Conservation (phyloP, 2,888 invertebrate species). For the Polyommatus icarus region DNA sequence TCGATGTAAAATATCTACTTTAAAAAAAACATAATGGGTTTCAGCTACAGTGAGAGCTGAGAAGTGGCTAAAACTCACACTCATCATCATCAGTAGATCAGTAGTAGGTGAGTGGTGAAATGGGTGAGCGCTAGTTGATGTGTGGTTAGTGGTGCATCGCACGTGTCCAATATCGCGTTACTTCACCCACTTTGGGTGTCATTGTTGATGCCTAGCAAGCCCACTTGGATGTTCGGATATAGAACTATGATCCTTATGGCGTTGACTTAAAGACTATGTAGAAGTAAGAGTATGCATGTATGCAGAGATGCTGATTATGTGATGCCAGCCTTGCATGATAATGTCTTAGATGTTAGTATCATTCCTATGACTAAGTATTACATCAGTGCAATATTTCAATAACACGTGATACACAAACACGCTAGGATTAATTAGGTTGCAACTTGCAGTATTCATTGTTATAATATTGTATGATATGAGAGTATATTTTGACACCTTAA, state of each 20-base stretch:
- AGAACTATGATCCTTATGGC: neutral
- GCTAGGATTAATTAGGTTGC: neutral
- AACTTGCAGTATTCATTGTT: neutral
- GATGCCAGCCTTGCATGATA: conserved; percentile 10
- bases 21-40: no score
- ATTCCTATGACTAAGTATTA: conserved; percentile 7
- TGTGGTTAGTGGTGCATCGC: conserved; percentile 43
- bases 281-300: neutral
- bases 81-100: no score
- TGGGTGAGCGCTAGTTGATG: neutral
- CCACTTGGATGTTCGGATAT: no score
- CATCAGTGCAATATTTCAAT: neutral
- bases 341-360: neutral
- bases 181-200: conserved; percentile 57
- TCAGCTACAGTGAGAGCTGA: no score
- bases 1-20: no score
- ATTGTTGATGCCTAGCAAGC: neutral
- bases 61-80: no score
- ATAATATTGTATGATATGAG: neutral
- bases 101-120: neutral
- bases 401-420: neutral
- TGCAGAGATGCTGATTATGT: neutral
- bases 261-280: neutral
- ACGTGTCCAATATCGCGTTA: conserved; percentile 53
- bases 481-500: no score